Conservation (phyloP, 2,797 vertebrate species). For the Sebastes minor region DNA sequence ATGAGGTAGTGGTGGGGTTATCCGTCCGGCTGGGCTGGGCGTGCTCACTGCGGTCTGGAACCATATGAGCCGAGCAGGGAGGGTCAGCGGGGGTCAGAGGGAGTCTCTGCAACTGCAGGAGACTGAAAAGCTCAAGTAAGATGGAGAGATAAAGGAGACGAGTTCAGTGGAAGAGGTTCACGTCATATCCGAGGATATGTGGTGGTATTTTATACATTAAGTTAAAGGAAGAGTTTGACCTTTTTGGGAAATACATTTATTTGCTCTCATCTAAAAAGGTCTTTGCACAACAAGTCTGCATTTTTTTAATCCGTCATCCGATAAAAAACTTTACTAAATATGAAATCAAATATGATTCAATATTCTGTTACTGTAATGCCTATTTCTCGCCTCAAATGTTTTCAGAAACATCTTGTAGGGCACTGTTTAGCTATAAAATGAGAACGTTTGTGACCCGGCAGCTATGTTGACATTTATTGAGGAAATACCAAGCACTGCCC, state of each 20-base stretch:
- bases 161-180: not conserved
- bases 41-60: conserved; percentile 45
- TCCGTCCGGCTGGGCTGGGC: conserved; percentile 62
- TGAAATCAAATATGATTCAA: no score
- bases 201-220: not conserved
- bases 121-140: conserved; percentile 16
- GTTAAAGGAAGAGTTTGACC: not conserved
- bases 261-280: not conserved
- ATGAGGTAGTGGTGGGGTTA: conserved; percentile 68
- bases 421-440: no score
- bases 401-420: no score
- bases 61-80: conserved; percentile 34
- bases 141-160: conserved; percentile 6
- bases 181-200: not conserved
- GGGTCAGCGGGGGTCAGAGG: conserved; percentile 39
- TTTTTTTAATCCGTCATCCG: no score
- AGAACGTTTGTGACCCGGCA: no score
- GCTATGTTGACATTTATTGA: no score
- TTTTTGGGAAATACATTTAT: not conserved
- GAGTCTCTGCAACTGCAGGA: conserved; percentile 22
- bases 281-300: no score
- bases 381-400: no score
- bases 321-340: no score
- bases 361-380: no score
- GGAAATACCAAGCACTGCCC: no score